Evolutionary conservation across 2,888 invertebrate genomes (phyloP).

Genomic region (Nysson spinosus): DNA sequence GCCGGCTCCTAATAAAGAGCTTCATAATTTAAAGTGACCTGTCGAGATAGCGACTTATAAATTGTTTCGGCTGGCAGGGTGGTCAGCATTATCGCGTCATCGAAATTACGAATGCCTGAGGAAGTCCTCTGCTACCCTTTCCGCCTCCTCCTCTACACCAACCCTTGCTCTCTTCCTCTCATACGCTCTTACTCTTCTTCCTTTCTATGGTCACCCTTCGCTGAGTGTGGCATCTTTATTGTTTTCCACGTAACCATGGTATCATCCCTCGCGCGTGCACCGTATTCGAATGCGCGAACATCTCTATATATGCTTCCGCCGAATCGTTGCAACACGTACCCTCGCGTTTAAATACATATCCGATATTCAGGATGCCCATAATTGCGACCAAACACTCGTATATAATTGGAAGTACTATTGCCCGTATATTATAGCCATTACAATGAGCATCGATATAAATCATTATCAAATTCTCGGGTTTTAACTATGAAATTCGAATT

Average conservation of each 20-base stretch:
- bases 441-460: no score
- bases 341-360: constrained; percentile 23
- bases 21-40: constrained; percentile 69
- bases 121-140: constrained; percentile 10
- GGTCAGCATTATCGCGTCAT: constrained; percentile 71
- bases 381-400: constrained; percentile 18
- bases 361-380: constrained; percentile 4
- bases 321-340: constrained; percentile 26
- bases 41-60: constrained; percentile 69
- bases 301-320: constrained; percentile 6
- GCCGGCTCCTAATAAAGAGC: constrained; percentile 63
- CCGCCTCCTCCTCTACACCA: background rate
- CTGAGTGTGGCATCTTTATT: constrained; percentile 60
- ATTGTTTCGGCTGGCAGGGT: constrained; percentile 66
- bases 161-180: constrained; percentile 25
- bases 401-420: no score
- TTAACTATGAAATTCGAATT: no score
- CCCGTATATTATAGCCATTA: no score
- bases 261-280: constrained; percentile 61
- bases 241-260: constrained; percentile 59
- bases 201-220: constrained; percentile 19
- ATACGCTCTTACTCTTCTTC: constrained; percentile 11
- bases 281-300: constrained; percentile 55
- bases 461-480: no score
- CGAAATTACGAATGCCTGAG: constrained; percentile 66